These are phyloP conservation scores for Tipula vernalis DNA, from an alignment of 2,888 invertebrate genomes.

Conservation along the genomic window DNA sequence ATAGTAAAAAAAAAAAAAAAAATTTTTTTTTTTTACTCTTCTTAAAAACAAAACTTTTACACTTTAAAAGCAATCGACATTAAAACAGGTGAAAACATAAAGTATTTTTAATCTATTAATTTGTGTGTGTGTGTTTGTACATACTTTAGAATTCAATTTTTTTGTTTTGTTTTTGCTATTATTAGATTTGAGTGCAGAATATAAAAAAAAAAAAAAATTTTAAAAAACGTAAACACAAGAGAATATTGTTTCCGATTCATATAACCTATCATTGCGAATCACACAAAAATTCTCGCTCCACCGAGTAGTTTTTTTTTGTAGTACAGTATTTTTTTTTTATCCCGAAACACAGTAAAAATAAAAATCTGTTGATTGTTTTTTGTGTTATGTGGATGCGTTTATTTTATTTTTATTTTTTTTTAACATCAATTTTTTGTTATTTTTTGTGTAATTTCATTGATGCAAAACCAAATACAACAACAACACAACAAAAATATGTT, in stretches of 20 bases:
- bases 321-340: not conserved
- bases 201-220: not conserved
- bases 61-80: not conserved
- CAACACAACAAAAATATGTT: not conserved
- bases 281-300: slow-evolving; percentile 10
- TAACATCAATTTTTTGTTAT: not conserved
- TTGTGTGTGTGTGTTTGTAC: not conserved
- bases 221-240: not conserved
- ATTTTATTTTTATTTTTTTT: not conserved
- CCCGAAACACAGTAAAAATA: not conserved
- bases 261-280: slow-evolving; percentile 9
- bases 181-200: not conserved
- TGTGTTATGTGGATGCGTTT: slow-evolving; percentile 5
- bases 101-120: not conserved
- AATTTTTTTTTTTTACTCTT: not conserved
- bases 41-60: not conserved
- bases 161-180: not conserved
- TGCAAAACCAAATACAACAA: slow-evolving; percentile 7
- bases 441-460: slow-evolving; percentile 10
- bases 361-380: slow-evolving; percentile 7
- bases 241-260: not conserved
- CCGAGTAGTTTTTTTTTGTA: not conserved
- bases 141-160: not conserved
- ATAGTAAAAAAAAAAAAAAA: not conserved
- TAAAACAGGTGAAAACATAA: not conserved